phyloP scores from a whole-genome alignment of 2,888 invertebrate genomes.

The Ametastegia equiseti region DNA sequence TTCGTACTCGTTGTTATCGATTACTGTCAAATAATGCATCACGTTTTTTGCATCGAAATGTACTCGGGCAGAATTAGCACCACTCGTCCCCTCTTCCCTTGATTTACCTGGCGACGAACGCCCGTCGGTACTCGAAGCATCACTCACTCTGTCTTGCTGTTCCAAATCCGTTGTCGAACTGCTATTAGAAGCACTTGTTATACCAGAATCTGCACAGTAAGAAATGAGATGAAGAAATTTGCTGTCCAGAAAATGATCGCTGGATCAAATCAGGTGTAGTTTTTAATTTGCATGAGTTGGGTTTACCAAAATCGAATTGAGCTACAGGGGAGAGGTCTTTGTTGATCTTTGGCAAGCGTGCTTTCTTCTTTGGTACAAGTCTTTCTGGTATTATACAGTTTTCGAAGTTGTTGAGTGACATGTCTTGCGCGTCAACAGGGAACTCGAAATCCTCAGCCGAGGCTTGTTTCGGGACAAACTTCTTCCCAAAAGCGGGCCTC shows the following conservation, averaged over 20 bases:
- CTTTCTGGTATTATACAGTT: constrained; percentile 20
- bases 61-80: too few species aligned
- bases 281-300: not conserved
- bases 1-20: not conserved
- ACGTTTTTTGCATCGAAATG: too few species aligned
- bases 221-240: not conserved
- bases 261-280: too few species aligned
- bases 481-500: constrained; percentile 11
- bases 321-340: not conserved
- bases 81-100: too few species aligned
- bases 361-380: not conserved
- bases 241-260: not conserved
- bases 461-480: not conserved
- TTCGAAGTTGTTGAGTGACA: not conserved
- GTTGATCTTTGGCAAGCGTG: constrained; percentile 10
- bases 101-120: not conserved
- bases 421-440: not conserved
- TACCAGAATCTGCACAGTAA: constrained; percentile 6
- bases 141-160: not conserved
- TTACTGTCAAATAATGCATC: too few species aligned
- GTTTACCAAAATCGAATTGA: constrained; percentile 15
- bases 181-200: constrained; percentile 32
- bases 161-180: constrained; percentile 17
- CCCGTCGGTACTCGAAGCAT: not conserved
- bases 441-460: not conserved